Percentiles rank a stretch among this genome's conserved stretches.
phyloP scores from a whole-genome alignment of 2,113 vertebrate genomes.

The Labeo rohita region DNA sequence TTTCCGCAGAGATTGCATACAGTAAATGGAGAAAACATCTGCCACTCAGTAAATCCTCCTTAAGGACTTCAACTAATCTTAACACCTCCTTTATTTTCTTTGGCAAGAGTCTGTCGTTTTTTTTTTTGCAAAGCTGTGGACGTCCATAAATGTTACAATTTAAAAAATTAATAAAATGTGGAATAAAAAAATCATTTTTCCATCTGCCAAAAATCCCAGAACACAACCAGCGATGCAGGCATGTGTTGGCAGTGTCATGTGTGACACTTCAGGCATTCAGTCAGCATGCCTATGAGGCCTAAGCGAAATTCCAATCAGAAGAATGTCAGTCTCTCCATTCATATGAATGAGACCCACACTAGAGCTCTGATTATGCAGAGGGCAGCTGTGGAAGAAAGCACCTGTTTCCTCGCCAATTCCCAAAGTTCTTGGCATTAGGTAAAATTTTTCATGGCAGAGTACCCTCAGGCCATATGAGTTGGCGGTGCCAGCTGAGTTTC shows the following conservation, averaged over 20 bases:
- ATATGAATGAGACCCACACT: conserved; percentile 57
- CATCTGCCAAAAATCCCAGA: conserved; percentile 34
- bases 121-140: neutral
- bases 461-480: conserved; percentile 68
- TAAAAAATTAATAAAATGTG: neutral
- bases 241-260: conserved; percentile 25
- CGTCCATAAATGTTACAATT: neutral
- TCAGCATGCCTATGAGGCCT: conserved; percentile 15
- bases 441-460: conserved; percentile 75
- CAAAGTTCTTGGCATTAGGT: conserved; percentile 71
- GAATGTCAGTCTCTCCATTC: conserved; percentile 63
- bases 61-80: conserved; percentile 22
- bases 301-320: conserved; percentile 61
- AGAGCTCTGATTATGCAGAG: conserved; percentile 31
- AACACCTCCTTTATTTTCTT: conserved; percentile 35
- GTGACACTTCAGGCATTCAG: conserved; percentile 23
- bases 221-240: neutral
- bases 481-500: conserved; percentile 80
- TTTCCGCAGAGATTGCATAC: neutral
- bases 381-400: conserved; percentile 62
- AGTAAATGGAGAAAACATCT: conserved; percentile 22
- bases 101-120: neutral
- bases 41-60: conserved; percentile 8
- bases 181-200: neutral
- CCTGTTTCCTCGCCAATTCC: conserved; percentile 75